Percentiles rank a stretch among this genome's conserved stretches.
phyloP scores from a whole-genome alignment of 2,888 invertebrate species.

The Apodemia zela region DNA sequence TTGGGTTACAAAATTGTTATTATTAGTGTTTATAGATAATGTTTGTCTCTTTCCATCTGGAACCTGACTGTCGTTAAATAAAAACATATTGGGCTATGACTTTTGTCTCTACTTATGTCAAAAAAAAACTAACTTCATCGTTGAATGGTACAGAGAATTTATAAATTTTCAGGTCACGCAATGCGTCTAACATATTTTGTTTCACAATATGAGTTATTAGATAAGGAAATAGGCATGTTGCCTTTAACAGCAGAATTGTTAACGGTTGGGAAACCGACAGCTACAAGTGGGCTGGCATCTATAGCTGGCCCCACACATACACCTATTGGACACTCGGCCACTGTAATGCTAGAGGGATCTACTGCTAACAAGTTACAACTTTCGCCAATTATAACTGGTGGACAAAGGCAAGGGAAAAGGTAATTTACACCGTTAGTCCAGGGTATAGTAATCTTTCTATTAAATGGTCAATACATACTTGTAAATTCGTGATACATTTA shows the following conservation, averaged over 20 bases:
- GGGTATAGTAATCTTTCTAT: no score
- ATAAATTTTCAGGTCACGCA: conserved; percentile 85
- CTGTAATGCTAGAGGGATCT: conserved; percentile 94
- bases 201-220: conserved; percentile 94
- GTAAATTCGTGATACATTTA: no score
- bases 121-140: no score
- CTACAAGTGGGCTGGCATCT: conserved; percentile 56
- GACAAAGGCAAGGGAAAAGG: conserved; percentile 87
- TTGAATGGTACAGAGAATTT: neutral
- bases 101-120: no score
- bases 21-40: no score
- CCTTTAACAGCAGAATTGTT: conserved; percentile 88
- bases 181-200: conserved; percentile 97
- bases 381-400: conserved; percentile 84
- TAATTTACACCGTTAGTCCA: conserved; percentile 41
- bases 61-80: no score
- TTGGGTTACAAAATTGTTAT: no score
- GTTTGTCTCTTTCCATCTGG: no score
- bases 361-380: conserved; percentile 91
- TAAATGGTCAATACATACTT: no score
- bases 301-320: conserved; percentile 72
- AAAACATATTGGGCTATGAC: no score
- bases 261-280: conserved; percentile 65
- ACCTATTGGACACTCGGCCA: conserved; percentile 91
- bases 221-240: conserved; percentile 86